Evolutionary conservation across 2,888 invertebrate genomes (phyloP), one percentile per base, ranked within the genome.

Genomic region (Caenorhabditis becei): DNA sequence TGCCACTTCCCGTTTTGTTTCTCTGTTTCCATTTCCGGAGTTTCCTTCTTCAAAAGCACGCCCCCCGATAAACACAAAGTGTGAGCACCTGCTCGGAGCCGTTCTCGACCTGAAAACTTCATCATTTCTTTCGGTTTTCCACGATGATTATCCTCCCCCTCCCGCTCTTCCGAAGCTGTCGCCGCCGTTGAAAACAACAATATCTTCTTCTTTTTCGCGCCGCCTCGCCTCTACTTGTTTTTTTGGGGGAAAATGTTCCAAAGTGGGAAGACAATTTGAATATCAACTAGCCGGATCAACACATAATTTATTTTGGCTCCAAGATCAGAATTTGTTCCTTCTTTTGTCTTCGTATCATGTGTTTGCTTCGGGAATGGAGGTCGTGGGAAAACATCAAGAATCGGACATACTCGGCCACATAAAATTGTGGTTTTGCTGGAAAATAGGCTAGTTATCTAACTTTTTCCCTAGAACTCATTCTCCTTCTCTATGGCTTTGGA

Each of bases 111-210:
- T 54, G n/a, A 26, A 26, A 54, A 54, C 54, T 54, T 54, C 54
- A 51, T 51, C 41, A 41, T 51, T 24, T 24, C 24, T 54, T 3
- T 32, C 28, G 16, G 4, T 58, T 67, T 44, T 24, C 56, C 56
- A 59, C 69, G 69, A 69, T 59, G 58, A 58, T 69, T 69, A 69
- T 59, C 44, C 23, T 18, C n/a, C 28, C 5, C 3, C 18, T 32
- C 28, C 28, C 26, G n/a, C 26, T 47, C 47, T 1, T 18, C 47
- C 54, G 35, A 35, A 5, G 10, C 5, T 10, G 16, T 11, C 59
- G 23, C 16, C 28, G 18, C 7, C 32, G 18, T 56, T 24, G 56
- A 59, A 59, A 59, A 59, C 59, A 59, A 59, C 59, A 41, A 59
- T 24, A 41, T 44, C 58, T 18, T 20, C 20, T 28, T 35, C 37